Evolutionary conservation across 1,140 invertebrate species (phyloP), one percentile per base, ranked within the genome.

Genomic region (Anastrepha ludens): DNA sequence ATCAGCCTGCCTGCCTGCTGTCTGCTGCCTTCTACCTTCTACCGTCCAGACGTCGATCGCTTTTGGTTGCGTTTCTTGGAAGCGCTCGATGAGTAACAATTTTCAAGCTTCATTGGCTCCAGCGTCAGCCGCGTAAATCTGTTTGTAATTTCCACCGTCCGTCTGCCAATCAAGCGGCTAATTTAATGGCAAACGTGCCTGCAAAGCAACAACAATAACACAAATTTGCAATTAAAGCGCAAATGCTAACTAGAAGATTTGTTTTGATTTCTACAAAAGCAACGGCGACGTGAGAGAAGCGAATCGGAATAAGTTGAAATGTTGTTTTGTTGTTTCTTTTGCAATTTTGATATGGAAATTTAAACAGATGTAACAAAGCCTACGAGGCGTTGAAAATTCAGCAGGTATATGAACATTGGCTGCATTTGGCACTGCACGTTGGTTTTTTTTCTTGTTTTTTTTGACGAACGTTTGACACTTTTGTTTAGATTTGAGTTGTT

Each of bases 121-220:
- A 17, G 74, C n/a, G 44, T n/a, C 9, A 3, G 41, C 17, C 64
- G 64, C 20, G 20, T 67, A 29, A 67, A 41, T 47, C 44, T 74
- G 13, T 4, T 50, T 74, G 41, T n/a, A 74, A 74, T 2, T 44
- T 13, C 8, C 20, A n/a, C n/a, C 47, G 17, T 17, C 44, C 47
- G 17, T 17, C 74, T 58, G 74, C n/a, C 74, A 20, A 81, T 81
- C 47, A 58, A 50, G 47, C 50, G 74, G 67, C 41, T 74, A 74
- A 74, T 74, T 74, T 74, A 2, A 47, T 44, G 50, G 41, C 70
- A 20, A 78, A 50, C 47, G 8, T n/a, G 44, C 41, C 17, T 17
- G 7, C 47, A 81, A 11, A 81, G 44, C 74, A 81, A 55, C 7
- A 81, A 55, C 11, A 55, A 47, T 20, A 11, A 55, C n/a, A n/a